These are phyloP conservation scores for Pegoplata infirma DNA, from an alignment of 2,888 invertebrate species.

Conservation along the genomic window DNA sequence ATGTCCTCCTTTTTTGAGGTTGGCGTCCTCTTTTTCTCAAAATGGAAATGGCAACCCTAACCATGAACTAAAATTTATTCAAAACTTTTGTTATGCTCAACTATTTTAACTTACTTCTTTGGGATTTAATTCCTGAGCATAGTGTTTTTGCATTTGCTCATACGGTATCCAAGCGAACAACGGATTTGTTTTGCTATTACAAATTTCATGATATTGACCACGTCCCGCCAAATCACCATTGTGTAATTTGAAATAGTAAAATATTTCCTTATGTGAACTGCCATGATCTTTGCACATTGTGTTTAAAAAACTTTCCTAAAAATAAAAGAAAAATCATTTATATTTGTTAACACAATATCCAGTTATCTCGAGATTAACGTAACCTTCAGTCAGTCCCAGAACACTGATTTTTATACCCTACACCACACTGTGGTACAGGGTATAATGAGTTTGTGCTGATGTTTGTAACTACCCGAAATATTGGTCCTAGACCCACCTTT, in stretches of 20 bases:
- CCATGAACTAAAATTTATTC: too few relatives aligned
- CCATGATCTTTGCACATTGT: slow-evolving; percentile 73
- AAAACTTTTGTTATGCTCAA: background rate
- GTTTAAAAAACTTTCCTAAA: slow-evolving; percentile 70
- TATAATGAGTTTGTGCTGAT: too few relatives aligned
- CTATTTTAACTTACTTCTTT: slow-evolving; percentile 67
- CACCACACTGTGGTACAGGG: too few relatives aligned
- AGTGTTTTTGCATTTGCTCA: slow-evolving; percentile 66
- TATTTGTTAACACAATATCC: too few relatives aligned
- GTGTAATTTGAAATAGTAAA: slow-evolving; percentile 71
- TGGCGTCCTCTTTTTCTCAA: too few relatives aligned
- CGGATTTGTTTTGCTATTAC: slow-evolving; percentile 64
- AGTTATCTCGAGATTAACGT: too few relatives aligned
- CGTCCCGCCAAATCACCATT: slow-evolving; percentile 72
- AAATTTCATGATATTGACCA: slow-evolving; percentile 69
- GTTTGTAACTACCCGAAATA: too few relatives aligned
- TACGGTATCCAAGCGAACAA: slow-evolving; percentile 74
- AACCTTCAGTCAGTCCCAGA: background rate
- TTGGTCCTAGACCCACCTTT: too few relatives aligned
- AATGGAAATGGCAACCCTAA: too few relatives aligned
- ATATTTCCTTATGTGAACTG: slow-evolving; percentile 68
- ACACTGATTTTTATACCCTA: too few relatives aligned
- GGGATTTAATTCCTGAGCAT: slow-evolving; percentile 70
- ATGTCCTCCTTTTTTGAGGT: too few relatives aligned
- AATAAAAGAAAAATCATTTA: slow-evolving; percentile 14